phyloP scores from a whole-genome alignment of 1,140 invertebrate species.

The Apolygus lucorum region DNA sequence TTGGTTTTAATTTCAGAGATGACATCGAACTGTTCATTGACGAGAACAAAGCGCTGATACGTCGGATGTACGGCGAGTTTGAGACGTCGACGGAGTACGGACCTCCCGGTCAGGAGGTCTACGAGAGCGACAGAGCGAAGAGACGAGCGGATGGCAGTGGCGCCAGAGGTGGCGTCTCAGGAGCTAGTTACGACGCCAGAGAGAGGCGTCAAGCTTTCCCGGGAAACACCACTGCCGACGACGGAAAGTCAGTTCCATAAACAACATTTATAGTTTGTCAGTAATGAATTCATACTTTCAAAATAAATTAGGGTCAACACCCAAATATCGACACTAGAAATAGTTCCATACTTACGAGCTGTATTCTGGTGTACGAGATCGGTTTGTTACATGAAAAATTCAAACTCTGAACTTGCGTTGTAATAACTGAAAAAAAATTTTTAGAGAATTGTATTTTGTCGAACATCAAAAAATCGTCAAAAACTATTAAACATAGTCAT shows the following conservation, averaged over 20 bases:
- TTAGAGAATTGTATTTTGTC: too few species aligned
- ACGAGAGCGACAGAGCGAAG: conserved; percentile 29
- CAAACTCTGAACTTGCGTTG: too few species aligned
- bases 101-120: conserved; percentile 41
- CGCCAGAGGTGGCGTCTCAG: conserved; percentile 4
- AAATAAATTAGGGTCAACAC: too few species aligned
- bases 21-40: conserved; percentile 85
- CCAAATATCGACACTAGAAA: too few species aligned
- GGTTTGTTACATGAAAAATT: too few species aligned
- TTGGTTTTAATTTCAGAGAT: conserved; percentile 53
- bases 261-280: background rate
- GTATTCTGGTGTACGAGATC: too few species aligned
- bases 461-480: too few species aligned
- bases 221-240: conserved; percentile 46
- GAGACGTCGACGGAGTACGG: conserved; percentile 50
- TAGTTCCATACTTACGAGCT: too few species aligned
- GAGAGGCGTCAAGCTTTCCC: conserved; percentile 46
- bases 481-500: too few species aligned
- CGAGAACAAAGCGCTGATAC: conserved; percentile 86
- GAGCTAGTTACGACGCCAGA: conserved; percentile 28
- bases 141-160: conserved; percentile 6
- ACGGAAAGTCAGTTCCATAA: conserved; percentile 44
- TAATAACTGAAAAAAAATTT: too few species aligned
- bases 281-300: too few species aligned
- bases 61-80: conserved; percentile 85